Evolutionary conservation across 2,888 invertebrate species (phyloP).

Genomic region (Gortyna flavago): DNA sequence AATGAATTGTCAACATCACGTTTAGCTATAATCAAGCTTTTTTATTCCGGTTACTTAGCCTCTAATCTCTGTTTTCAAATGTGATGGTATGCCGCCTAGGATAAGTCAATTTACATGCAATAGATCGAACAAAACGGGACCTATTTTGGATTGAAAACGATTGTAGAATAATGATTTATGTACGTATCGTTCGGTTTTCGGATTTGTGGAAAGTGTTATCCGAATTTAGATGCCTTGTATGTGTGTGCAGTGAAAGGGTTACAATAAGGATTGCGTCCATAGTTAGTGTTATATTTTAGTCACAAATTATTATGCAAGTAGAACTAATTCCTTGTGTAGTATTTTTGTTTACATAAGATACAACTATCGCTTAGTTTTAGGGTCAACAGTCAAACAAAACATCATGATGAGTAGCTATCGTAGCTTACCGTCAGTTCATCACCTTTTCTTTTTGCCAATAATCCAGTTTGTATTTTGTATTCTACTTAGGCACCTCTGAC

Average conservation of each 20-base stretch:
- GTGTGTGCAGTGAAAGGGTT: background rate
- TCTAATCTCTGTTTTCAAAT: slow-evolving; percentile 6
- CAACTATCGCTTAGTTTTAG: no score
- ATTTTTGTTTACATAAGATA: background rate
- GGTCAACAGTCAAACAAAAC: no score
- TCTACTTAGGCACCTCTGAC: no score
- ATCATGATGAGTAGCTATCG: no score
- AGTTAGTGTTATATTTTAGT: background rate
- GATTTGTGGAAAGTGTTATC: slow-evolving; percentile 18
- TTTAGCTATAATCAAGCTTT: background rate
- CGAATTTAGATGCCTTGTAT: background rate
- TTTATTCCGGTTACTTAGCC: background rate
- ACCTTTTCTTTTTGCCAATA: no score
- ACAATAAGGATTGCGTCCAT: background rate
- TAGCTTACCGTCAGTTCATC: no score
- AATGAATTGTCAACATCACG: background rate
- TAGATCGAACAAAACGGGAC: slow-evolving; percentile 14
- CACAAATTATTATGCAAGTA: background rate
- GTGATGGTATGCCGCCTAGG: slow-evolving; percentile 11
- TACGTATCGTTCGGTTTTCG: background rate
- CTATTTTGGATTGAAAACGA: slow-evolving; percentile 9
- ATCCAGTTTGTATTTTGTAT: no score
- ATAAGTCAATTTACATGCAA: slow-evolving; percentile 36
- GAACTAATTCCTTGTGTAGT: no score
- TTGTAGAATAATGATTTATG: slow-evolving; percentile 24